Base-by-base conservation (phyloP, 2,888 invertebrate species). In the Shargacucullia verbasci region DNA sequence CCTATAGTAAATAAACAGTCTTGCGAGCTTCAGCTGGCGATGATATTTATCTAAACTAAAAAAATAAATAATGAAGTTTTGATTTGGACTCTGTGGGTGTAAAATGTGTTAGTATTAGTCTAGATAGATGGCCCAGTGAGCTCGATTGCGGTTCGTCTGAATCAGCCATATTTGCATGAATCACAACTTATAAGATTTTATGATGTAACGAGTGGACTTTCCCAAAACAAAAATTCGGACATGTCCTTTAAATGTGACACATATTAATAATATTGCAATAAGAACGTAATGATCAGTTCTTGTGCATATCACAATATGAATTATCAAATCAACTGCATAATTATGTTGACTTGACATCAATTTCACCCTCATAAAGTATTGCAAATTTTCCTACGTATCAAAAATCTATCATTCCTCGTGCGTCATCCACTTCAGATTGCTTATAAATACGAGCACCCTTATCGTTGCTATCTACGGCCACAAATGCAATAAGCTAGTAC, bases 171-270 rank as follows among this genome's bases (percentile, higher is more conserved):
- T 58, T 68, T 58, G 65, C 73, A 75, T 89, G 87, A 89, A 80
- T 89, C 88, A 87, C 73, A 54, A 65, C 70, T 81, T 79, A 76
- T 80, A 75, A 78, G 70, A 74, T 70, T 62, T 70, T 74, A 71
- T 86, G 80, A 86, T 81, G 80, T 81, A 87, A 85, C 65, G 44
- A 56, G 46, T 73, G 80, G 80, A 78, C 76, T 77, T 84, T 84
- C 82, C 82, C 79, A 74, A 76, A 57, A 58, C 61, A 64, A 74
- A 80, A 82, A 80, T 84, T 79, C 73, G 78, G 76, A 49, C 76
- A 45, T 39, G 52, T 80, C 78, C 79, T 77, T 79, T 79, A 73
- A 76, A 79, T 56, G 33, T 68, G 57, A 20, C 20, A 3, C 20
- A 20, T 61, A 60, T 69, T 67, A 65, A 56, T 65, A 45, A 55